phyloP scores from a whole-genome alignment of 2,797 vertebrate genomes.

The Arrhamphus sclerolepis region DNA sequence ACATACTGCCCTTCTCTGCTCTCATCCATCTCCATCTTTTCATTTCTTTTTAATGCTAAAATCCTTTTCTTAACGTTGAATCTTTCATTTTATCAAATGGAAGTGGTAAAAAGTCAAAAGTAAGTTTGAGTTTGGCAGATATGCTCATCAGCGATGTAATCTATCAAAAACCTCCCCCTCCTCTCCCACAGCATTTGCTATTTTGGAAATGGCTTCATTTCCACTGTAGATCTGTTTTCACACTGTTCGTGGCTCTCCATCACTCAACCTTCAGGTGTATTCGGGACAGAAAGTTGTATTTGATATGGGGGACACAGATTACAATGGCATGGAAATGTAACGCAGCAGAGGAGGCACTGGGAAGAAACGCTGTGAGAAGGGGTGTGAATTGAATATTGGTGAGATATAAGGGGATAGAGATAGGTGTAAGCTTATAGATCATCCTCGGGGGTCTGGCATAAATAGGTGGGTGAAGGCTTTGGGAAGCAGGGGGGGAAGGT shows the following conservation, averaged over 20 bases:
- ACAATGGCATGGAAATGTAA: constrained; percentile 29
- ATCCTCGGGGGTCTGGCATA: constrained; percentile 66
- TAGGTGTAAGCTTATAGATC: constrained; percentile 69
- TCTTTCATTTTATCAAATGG: neutral
- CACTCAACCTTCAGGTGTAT: constrained; percentile 51
- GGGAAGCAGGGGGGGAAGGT: constrained; percentile 30
- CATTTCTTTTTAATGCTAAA: constrained; percentile 11
- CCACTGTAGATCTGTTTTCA: constrained; percentile 13
- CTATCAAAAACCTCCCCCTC: constrained; percentile 16
- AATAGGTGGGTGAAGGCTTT: constrained; percentile 59
- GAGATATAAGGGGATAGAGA: constrained; percentile 38
- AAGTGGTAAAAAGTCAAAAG: constrained; percentile 32
- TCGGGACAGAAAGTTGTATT: constrained; percentile 42
- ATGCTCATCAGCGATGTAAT: constrained; percentile 9
- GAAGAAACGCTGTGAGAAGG: constrained; percentile 26
- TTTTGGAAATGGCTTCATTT: constrained; percentile 54
- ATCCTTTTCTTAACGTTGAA: constrained; percentile 11
- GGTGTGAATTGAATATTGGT: constrained; percentile 67
- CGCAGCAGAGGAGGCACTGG: constrained; percentile 24
- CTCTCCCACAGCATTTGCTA: constrained; percentile 6
- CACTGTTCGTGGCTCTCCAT: constrained; percentile 19
- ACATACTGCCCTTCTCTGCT: constrained; percentile 14
- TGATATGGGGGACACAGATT: constrained; percentile 6
- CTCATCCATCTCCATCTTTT: constrained; percentile 3
- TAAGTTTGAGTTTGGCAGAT: constrained; percentile 12